Base-by-base conservation (phyloP, 2,113 vertebrate genomes). In the Lamprologus tigripictilis region DNA sequence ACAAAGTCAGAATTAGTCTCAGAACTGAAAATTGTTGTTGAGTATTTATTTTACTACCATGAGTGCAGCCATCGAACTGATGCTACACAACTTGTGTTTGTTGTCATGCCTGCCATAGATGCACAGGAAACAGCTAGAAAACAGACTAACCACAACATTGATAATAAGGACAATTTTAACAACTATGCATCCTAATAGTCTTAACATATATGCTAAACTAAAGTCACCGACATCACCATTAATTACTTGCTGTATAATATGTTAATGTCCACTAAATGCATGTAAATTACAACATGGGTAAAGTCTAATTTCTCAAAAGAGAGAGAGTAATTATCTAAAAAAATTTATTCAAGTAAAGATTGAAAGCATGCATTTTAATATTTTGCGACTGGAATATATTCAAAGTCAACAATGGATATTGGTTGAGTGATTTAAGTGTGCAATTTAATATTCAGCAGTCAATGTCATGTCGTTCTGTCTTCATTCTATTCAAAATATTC, bases 371-470 rank as follows among this genome's bases (percentile, higher is more conserved):
- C 28, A 45, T 90, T 76, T 26, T 47, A 47, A 73, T 47, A 73
- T 73, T 73, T 4, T 73, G 21, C 21, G 1, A 26, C 83, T 61
- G 83, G 58, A 87, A 86, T 81, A 82, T 84, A 90, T 55, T 84
- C 71, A 45, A 5, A 68, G 55, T 49, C 78, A 80, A 71, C 61
- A 40, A 16, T 87, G 82, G 93, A 86, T 79, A 73, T 66, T 83
- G 54, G 83, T 87, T 88, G 66, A 86, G 80, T 87, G 89, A 90
- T 86, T 88, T 31, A 88, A 88, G 87, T 68, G 51, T 2, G 84
- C 86, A 91, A 92, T 90, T 82, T 61, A 90, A 92, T 90, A 85
- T 83, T 42, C 40, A n/a, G 26, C 40, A 89, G 82, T 90, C 93
- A 89, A 84, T 91, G 79, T 26, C 53, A 71, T 80, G 57, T 84